These are phyloP conservation scores for Australoheros facetus DNA, from an alignment of 2,797 vertebrate genomes.

Conservation along the genomic window DNA sequence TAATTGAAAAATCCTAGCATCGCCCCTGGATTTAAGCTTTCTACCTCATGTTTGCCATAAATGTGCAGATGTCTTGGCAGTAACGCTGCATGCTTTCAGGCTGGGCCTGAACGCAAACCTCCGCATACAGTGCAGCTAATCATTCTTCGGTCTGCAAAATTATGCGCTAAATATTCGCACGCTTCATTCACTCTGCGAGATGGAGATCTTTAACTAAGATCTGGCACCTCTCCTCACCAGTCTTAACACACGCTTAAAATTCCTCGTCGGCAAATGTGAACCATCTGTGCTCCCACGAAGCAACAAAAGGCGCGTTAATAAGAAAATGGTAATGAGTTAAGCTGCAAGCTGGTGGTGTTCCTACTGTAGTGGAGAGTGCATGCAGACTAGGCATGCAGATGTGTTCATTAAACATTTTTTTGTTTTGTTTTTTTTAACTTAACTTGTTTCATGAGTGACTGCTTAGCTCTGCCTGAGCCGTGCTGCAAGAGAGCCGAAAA, in stretches of 20 bases:
- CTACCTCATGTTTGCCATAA: conserved; percentile 40
- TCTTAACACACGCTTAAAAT: conserved; percentile 58
- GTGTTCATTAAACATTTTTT: conserved; percentile 6
- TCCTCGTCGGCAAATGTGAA: conserved; percentile 68
- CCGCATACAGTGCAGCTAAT: conserved; percentile 17
- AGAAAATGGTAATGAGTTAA: conserved; percentile 41
- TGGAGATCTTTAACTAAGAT: conserved; percentile 56
- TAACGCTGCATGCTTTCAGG: not conserved
- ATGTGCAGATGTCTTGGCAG: conserved; percentile 52
- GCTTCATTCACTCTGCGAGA: conserved; percentile 8
- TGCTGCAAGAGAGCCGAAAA: conserved; percentile 35
- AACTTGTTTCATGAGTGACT: conserved; percentile 5
- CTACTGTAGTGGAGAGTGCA: conserved; percentile 2
- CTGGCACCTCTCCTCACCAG: conserved; percentile 49
- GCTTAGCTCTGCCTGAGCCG: conserved; percentile 3
- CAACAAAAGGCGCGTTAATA: conserved; percentile 45
- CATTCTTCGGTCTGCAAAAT: conserved; percentile 13
- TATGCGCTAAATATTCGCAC: conserved; percentile 8
- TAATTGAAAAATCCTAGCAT: not conserved
- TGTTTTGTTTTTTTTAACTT: not conserved
- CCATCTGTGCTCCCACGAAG: conserved; percentile 65
- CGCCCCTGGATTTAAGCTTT: not conserved
- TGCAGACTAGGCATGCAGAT: conserved; percentile 2
- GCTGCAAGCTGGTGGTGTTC: conserved; percentile 28
- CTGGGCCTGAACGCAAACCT: conserved; percentile 12